Evolutionary conservation across 53 echinoderm and acorn worm genomes (phyloP).

Genomic region (Glandiceps talaboti): DNA sequence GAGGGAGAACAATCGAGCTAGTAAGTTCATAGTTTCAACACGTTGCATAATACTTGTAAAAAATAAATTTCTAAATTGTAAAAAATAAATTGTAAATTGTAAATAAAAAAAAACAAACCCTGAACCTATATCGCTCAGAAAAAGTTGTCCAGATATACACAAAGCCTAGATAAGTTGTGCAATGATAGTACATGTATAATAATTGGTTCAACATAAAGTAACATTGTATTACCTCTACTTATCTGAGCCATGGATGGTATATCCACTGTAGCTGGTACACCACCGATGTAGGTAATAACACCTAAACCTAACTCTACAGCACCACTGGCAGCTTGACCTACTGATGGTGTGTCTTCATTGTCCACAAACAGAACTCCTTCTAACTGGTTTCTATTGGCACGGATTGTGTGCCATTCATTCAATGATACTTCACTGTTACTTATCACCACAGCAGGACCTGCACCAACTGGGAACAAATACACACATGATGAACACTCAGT

Average conservation of each 20-base stretch:
- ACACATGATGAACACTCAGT: no score
- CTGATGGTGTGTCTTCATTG: conserved; percentile 31
- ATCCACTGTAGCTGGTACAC: conserved; percentile 34
- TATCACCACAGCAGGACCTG: conserved; percentile 24
- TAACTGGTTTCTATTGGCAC: conserved; percentile 32
- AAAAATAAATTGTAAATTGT: no score
- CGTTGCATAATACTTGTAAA: no score
- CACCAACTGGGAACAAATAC: background rate
- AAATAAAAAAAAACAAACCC: no score
- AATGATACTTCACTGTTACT: conserved; percentile 26
- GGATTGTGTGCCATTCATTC: conserved; percentile 55
- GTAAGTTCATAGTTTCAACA: no score
- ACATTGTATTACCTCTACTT: conserved; percentile 41
- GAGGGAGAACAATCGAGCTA: no score
- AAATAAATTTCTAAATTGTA: no score
- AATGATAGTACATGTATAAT: no score
- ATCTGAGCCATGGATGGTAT: conserved; percentile 56
- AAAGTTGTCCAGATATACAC: no score
- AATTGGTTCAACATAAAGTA: no score
- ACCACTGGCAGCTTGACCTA: conserved; percentile 43
- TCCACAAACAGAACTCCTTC: conserved; percentile 43
- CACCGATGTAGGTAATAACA: conserved; percentile 51
- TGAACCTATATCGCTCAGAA: no score
- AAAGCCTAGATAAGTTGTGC: no score
- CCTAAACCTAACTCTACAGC: conserved; percentile 49